Conservation (phyloP, 92 coral and sea anemone genomes). For the Porites lobata region DNA sequence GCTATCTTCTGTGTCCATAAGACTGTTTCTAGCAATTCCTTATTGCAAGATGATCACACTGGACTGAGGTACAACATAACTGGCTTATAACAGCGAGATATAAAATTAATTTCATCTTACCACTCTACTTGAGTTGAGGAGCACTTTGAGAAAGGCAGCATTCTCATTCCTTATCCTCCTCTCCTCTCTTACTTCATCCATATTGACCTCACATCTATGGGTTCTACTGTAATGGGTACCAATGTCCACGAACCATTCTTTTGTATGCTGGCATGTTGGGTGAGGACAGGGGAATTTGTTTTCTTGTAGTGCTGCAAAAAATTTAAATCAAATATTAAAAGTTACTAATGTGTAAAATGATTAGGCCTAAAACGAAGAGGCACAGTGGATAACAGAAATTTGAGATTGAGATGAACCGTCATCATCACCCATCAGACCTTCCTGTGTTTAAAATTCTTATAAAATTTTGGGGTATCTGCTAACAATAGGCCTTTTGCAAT, state of each 20-base stretch:
- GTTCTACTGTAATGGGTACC: not conserved
- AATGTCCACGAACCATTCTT: not conserved
- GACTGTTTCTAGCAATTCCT: no score
- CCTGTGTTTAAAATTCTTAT: no score
- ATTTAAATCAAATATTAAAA: not conserved
- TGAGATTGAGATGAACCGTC: no score
- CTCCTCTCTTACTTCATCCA: not conserved
- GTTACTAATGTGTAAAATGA: not conserved
- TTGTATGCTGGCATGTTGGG: not conserved
- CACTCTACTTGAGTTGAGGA: not conserved
- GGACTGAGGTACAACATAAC: no score
- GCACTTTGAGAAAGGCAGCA: not conserved
- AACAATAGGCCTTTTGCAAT: no score
- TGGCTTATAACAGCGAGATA: no score
- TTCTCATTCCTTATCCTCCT: not conserved
- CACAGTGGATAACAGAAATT: no score
- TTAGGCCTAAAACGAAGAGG: no score
- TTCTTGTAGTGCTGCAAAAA: not conserved
- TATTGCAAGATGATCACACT: no score
- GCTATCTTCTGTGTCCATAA: no score
- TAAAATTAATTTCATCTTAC: not conserved
- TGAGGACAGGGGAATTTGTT: not conserved
- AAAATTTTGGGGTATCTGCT: no score
- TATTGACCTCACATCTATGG: not conserved
- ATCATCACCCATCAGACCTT: no score